phyloP scores from a whole-genome alignment of 2,888 invertebrate species.

The Liposcelis brunnea region DNA sequence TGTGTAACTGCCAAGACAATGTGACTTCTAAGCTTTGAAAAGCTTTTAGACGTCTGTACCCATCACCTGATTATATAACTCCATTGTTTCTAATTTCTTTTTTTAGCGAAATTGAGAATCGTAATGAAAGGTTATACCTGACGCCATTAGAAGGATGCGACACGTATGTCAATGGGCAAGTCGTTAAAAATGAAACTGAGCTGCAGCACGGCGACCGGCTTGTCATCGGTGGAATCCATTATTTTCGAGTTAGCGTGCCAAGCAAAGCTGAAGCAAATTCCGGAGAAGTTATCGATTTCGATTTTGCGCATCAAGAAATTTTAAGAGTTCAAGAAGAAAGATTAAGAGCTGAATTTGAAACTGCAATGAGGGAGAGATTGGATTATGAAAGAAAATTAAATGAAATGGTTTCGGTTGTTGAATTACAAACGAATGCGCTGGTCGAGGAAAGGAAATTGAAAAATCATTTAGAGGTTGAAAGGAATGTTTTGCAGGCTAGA shows the following conservation, averaged over 20 bases:
- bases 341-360: conserved; percentile 24
- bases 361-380: conserved; percentile 24
- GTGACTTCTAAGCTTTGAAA: too few species aligned
- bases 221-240: conserved; percentile 38
- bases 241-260: conserved; percentile 36
- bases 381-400: conserved; percentile 25
- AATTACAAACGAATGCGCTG: conserved; percentile 24
- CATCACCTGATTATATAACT: too few species aligned
- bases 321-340: conserved; percentile 31
- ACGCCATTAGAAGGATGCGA: conserved; percentile 30
- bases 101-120: conserved; percentile 32
- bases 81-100: too few species aligned
- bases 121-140: conserved; percentile 27
- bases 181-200: conserved; percentile 25
- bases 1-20: too few species aligned
- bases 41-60: too few species aligned
- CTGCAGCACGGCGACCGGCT: conserved; percentile 37
- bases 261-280: conserved; percentile 21
- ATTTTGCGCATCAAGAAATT: conserved; percentile 35
- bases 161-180: conserved; percentile 36
- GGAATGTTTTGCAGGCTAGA: conserved; percentile 11
- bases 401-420: conserved; percentile 18
- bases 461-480: conserved; percentile 14
- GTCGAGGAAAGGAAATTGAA: conserved; percentile 20
- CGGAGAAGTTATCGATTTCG: conserved; percentile 29